A percentile compares a stretch with the other conserved stretches of the same genome.
phyloP scores from a whole-genome alignment of 2,888 invertebrate species.

The Chalcosyrphus nemorum region DNA sequence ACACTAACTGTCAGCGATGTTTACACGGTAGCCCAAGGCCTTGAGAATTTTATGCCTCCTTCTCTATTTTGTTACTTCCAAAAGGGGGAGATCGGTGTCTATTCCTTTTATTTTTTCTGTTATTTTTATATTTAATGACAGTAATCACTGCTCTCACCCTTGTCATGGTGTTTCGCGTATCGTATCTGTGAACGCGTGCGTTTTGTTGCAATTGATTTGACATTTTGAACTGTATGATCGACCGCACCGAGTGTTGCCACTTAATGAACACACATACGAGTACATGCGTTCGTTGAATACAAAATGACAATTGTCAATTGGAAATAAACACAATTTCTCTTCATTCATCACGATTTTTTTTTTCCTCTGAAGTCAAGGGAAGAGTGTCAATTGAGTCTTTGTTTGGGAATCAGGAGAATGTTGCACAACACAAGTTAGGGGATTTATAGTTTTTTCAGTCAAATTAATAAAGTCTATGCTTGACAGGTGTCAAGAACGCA shows the following conservation, averaged over 20 bases:
- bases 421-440: background rate
- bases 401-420: background rate
- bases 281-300: constrained; percentile 9
- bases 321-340: background rate
- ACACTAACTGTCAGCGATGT: constrained; percentile 13
- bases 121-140: constrained; percentile 29
- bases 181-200: background rate
- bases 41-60: no score
- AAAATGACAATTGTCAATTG: background rate
- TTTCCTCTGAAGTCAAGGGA: background rate
- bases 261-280: background rate
- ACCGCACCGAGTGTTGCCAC: constrained; percentile 13
- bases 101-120: background rate
- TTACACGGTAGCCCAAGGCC: constrained; percentile 51
- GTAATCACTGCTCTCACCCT: constrained; percentile 29
- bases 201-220: constrained; percentile 58
- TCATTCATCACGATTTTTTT: constrained; percentile 28
- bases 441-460: background rate
- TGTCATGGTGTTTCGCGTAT: background rate
- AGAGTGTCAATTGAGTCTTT: background rate
- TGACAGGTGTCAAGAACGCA: background rate
- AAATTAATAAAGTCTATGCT: background rate
- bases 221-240: constrained; percentile 53
- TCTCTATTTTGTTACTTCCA: constrained; percentile 5
- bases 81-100: background rate